These are phyloP conservation scores for Corythornis leucogaster DNA, from an alignment of 2,797 vertebrate genomes.

Conservation along the genomic window DNA sequence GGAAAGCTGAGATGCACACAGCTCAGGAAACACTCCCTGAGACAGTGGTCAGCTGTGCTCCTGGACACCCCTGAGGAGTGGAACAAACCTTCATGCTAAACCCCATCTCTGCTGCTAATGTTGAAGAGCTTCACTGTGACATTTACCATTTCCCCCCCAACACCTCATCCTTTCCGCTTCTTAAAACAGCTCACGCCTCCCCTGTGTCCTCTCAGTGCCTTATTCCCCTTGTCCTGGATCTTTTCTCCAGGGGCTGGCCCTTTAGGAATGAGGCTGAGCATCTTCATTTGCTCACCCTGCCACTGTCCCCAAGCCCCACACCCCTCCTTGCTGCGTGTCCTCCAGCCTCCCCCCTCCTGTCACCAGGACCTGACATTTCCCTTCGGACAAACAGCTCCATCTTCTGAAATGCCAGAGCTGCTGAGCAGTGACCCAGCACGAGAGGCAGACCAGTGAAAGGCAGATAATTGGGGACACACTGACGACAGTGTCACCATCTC, in stretches of 20 bases:
- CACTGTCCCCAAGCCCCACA: rapidly evolving
- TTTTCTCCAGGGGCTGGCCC: not conserved
- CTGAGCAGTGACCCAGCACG: not conserved
- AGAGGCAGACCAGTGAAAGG: not conserved
- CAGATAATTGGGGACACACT: not conserved
- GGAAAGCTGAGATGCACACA: not conserved
- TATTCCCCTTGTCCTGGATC: not conserved
- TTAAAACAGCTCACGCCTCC: not conserved
- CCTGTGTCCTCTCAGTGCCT: not conserved
- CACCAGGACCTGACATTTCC: not conserved
- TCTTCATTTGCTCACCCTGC: not conserved
- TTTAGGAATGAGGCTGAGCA: not conserved
- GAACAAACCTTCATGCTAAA: not conserved
- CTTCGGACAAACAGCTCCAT: not conserved
- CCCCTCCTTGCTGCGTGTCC: rapidly evolving
- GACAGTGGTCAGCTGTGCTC: not conserved
- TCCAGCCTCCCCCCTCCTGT: not conserved
- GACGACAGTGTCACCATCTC: not conserved
- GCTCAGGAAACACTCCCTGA: rapidly evolving
- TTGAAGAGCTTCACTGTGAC: not conserved
- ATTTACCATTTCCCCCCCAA: not conserved
- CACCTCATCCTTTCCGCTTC: not conserved
- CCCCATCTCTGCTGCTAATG: not conserved
- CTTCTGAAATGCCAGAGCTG: constrained; percentile 29
- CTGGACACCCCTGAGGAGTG: not conserved